These are phyloP conservation scores for Australoheros facetus DNA, from an alignment of 2,797 vertebrate genomes.

Conservation along the genomic window DNA sequence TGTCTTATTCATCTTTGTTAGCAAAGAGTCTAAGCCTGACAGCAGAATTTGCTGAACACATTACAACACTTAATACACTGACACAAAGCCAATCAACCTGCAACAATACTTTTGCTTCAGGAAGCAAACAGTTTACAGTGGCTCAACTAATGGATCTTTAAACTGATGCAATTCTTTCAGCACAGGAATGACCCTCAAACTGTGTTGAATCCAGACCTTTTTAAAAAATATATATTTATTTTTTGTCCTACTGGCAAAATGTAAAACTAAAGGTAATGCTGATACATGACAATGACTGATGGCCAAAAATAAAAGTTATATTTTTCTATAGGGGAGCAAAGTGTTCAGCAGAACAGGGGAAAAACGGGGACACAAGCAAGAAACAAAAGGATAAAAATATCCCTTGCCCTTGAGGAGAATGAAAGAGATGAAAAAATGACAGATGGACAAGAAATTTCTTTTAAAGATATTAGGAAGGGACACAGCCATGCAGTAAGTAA, in stretches of 20 bases:
- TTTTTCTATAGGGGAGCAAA: conserved; percentile 25
- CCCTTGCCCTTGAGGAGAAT: conserved; percentile 59
- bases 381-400: conserved; percentile 61
- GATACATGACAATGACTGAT: conserved; percentile 24
- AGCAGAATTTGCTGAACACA: conserved; percentile 57
- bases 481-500: conserved; percentile 69
- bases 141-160: not conserved
- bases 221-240: not conserved
- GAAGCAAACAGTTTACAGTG: conserved; percentile 20
- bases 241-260: not conserved
- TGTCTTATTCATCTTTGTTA: conserved; percentile 58
- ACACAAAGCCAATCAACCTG: conserved; percentile 66
- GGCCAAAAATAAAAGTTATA: conserved; percentile 10
- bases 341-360: conserved; percentile 14
- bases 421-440: conserved; percentile 69
- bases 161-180: not conserved
- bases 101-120: conserved; percentile 53
- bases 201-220: not conserved
- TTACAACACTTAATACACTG: conserved; percentile 55
- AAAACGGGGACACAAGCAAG: conserved; percentile 18
- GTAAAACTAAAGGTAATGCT: not conserved
- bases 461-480: conserved; percentile 69
- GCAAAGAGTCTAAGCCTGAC: conserved; percentile 49
- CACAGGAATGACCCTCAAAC: not conserved
- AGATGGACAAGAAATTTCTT: conserved; percentile 70